A percentile compares a stretch with the other conserved stretches of the same genome.
Conservation (phyloP, 2,888 invertebrate genomes). For the Scotopteryx bipunctaria region DNA sequence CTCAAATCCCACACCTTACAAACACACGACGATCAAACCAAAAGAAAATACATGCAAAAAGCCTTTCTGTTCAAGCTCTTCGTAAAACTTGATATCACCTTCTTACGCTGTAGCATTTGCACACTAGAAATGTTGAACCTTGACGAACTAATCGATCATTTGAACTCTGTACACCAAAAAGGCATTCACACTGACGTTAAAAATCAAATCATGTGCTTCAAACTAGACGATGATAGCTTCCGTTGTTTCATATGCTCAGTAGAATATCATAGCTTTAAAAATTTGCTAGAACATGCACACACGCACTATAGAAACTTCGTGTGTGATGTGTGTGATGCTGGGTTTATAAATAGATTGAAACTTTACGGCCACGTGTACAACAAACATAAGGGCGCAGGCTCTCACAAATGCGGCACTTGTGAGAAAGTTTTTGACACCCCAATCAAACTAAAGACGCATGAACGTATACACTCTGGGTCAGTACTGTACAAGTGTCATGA, state of each 20-base stretch:
- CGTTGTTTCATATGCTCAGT: conserved; percentile 51
- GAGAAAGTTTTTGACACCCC: conserved; percentile 69
- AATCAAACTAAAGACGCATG: conserved; percentile 67
- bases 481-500: conserved; percentile 55
- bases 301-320: conserved; percentile 54
- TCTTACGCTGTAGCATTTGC: conserved; percentile 49
- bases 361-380: conserved; percentile 51
- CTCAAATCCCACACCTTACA: conserved; percentile 57
- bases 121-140: conserved; percentile 37
- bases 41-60: conserved; percentile 55
- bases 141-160: conserved; percentile 39
- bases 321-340: conserved; percentile 53
- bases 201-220: conserved; percentile 59
- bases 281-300: conserved; percentile 57
- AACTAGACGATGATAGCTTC: conserved; percentile 45
- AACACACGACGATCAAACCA: conserved; percentile 46
- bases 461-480: conserved; percentile 55
- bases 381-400: conserved; percentile 51
- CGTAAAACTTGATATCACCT: conserved; percentile 54
- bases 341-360: conserved; percentile 52
- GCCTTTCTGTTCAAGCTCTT: conserved; percentile 40
- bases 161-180: conserved; percentile 36
- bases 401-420: conserved; percentile 62
- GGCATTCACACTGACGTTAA: conserved; percentile 49
- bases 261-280: conserved; percentile 51